These are phyloP conservation scores for Ellobium chinense DNA, from an alignment of 2,888 invertebrate species.

Conservation along the genomic window DNA sequence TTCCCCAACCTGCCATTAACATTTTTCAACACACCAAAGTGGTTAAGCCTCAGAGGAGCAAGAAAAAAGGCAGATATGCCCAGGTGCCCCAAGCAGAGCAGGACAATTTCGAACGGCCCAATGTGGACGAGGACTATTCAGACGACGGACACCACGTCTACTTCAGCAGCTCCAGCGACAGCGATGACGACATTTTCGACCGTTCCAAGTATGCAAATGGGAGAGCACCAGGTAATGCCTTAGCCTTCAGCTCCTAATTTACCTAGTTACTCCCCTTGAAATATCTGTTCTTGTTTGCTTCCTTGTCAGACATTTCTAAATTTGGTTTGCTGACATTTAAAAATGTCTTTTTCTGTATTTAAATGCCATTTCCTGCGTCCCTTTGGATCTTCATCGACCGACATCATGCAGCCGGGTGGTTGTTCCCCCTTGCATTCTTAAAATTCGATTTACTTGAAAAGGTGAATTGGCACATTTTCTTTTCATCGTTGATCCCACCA, in stretches of 20 bases:
- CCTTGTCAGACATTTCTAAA: background rate
- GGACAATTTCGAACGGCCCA: slow-evolving; percentile 4
- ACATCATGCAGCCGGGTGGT: no score
- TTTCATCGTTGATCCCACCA: background rate
- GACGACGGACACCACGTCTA: slow-evolving; percentile 1
- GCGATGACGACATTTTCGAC: slow-evolving; percentile 29
- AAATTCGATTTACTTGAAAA: background rate
- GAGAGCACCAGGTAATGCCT: slow-evolving; percentile 15
- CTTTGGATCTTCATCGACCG: background rate
- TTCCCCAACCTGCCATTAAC: slow-evolving; percentile 18
- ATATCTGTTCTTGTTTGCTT: background rate
- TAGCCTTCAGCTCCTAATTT: background rate
- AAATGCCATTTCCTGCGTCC: background rate
- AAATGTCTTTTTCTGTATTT: background rate
- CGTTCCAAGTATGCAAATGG: background rate
- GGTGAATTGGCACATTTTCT: no score
- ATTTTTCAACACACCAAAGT: slow-evolving; percentile 6
- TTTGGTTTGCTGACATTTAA: background rate
- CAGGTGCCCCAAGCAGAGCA: slow-evolving; percentile 25
- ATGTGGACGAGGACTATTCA: background rate
- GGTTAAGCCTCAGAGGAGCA: background rate
- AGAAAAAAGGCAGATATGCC: slow-evolving; percentile 15
- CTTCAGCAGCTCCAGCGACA: background rate
- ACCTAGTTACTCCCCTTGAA: background rate
- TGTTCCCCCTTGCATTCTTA: no score